Evolutionary conservation across 2,113 vertebrate genomes (phyloP), one percentile per base, ranked within the genome.

Genomic region (Hystrix cristata): DNA sequence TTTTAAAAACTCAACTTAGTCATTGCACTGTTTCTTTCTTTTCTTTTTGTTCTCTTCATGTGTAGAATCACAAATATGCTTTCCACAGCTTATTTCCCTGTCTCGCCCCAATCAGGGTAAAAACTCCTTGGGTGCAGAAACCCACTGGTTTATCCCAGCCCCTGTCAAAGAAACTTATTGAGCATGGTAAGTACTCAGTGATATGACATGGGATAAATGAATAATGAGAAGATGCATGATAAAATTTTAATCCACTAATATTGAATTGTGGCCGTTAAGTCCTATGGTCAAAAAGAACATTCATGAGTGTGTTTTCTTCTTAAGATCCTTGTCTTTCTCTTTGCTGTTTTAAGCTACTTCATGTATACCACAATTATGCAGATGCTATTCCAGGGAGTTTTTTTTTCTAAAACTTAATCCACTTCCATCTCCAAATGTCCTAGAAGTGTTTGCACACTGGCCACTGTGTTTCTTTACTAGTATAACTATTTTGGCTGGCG

Each of bases 391-490:
- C 5, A n/a, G 18, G 51, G 38, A 5, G 53, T 91, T 89, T 76
- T 91, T 93, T 74, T n/a, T 86, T 59, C 51, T 83, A 46, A 94
- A 88, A 92, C 46, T n/a, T 15, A 82, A 19, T 94, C 1, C 1
- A 12, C 4, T 4, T 55, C 31, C 5, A 7, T 21, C 21, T 59
- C 8, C 12, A 87, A 29, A 51, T 46, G 27, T 16, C 27, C 60
- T 67, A 60, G 48, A 2, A n/a, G 21, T 15, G 9, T 84, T 23
- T 74, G 81, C 46, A 38, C 57, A 25, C 60, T 31, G 29, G 16
- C 27, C 4, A 12, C 1, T 2, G 0, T 12, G 4, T 25, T 89
- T 89, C 46, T 7, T 91, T 94, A 27, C 7, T 29, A 78, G 2
- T 25, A 16, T n/a, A 31, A 81, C 53, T 79, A 55, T 76, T 76